Evolutionary conservation across 2,797 vertebrate genomes (phyloP).

Genomic region (Poeciliopsis turneri): DNA sequence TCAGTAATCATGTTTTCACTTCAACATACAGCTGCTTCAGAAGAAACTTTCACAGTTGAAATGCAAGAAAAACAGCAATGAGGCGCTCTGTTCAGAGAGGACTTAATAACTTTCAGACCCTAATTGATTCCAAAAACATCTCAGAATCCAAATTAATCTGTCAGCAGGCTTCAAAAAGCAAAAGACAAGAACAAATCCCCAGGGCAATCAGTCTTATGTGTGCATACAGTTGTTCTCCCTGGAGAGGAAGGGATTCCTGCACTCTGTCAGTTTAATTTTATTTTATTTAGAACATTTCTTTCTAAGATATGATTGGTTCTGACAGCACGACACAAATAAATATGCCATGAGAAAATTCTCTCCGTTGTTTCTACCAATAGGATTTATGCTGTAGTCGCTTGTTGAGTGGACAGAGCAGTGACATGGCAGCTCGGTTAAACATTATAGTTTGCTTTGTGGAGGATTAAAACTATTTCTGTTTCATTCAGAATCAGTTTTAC

Average conservation of each 20-base stretch:
- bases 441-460: not conserved
- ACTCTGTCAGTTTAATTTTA: constrained; percentile 1
- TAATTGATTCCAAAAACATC: not conserved
- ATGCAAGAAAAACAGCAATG: not conserved
- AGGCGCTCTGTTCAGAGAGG: not conserved
- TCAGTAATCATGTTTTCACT: not conserved
- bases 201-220: not conserved
- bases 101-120: not conserved
- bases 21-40: not conserved
- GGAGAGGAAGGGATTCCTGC: not conserved
- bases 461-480: not conserved
- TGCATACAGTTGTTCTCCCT: not conserved
- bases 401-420: not conserved
- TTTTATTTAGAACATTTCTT: not conserved
- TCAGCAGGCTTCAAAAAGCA: not conserved
- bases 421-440: not conserved
- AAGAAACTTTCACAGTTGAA: not conserved
- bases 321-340: not conserved
- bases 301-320: not conserved
- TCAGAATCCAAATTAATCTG: not conserved
- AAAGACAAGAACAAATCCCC: not conserved
- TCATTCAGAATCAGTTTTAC: too few species aligned
- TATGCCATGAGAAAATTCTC: constrained; percentile 2
- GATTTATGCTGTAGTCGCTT: not conserved
- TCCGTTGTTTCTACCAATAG: not conserved